Base-by-base conservation (phyloP, 2,888 invertebrate genomes). In the Apantesis nais region DNA sequence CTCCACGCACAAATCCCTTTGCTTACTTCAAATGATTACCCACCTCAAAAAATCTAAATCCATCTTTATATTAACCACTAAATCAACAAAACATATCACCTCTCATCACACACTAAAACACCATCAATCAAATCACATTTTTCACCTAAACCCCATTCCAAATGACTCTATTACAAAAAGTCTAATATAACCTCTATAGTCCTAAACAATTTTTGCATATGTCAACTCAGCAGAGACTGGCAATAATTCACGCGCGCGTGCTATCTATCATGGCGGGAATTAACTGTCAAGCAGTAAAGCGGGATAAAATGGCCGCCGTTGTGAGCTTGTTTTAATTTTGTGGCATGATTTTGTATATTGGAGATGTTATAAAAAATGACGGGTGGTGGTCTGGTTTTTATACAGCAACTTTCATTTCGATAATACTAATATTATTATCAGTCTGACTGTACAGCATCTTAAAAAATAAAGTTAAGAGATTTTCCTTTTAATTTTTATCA, bases 191-290 rank as follows among this genome's bases (percentile, higher is more conserved):
- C 91, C 92, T 91, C 89, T 89, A 88, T 92, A 89, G 92, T 93
- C 86, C 90, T 87, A 93, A 92, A 93, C 93, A 94, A 92, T 94
- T 95, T 94, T 95, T 95, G 94, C 94, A 95, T 95, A 93, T 93
- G 94, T 93, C 94, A 93, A 93, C 91, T 85, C 87, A 76, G 78
- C 80, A 79, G 90, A 86, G 83, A 81, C 85, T 85, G 86, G 91
- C 91, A 88, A 94, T 95, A 92, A 90, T 88, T 94, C 92, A 93
- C 83, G 83, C 82, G 84, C 85, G 82, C 87, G 86, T 85, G 88
- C 89, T 84, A 94, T 94, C 93, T 89, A 93, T 94, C 94, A 94
- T 93, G 93, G 91, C 89, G 89, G 89, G 89, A 90, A 93, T 94
- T 90, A 94, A 91, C 92, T 94, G 94, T 93, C 94, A 93, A 85